A percentile compares a stretch with the other conserved stretches of the same genome.
These are phyloP conservation scores for Patiria pectinifera DNA, from an alignment of 53 echinoderm and acorn worm species.

Conservation along the genomic window DNA sequence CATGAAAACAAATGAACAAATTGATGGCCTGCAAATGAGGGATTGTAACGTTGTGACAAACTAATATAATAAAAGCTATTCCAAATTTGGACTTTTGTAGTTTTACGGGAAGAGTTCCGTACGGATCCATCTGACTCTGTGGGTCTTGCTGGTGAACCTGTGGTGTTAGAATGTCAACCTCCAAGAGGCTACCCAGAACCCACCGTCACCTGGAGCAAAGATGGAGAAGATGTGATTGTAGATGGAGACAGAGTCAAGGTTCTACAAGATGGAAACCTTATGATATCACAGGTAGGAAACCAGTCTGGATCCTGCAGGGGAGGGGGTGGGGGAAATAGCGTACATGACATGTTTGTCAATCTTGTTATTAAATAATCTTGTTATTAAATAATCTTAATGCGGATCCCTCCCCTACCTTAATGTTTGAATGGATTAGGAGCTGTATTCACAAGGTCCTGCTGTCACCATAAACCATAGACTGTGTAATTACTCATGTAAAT, in stretches of 20 bases:
- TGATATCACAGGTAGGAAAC: conserved; percentile 85
- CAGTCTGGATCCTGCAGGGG: neutral
- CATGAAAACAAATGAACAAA: too few relatives aligned
- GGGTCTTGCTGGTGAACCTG: conserved; percentile 76
- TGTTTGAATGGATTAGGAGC: neutral
- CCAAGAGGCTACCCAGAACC: conserved; percentile 88
- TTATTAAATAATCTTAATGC: neutral
- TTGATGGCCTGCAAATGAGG: neutral
- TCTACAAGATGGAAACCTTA: conserved; percentile 91
- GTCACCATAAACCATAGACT: neutral
- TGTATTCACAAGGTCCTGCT: neutral
- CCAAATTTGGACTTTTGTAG: conserved; percentile 25
- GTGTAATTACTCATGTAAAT: conserved; percentile 10
- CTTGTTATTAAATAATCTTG: neutral
- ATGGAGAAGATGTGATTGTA: conserved; percentile 66
- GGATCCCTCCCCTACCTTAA: neutral
- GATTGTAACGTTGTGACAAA: neutral
- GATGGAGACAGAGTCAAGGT: conserved; percentile 80
- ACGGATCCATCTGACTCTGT: conserved; percentile 78
- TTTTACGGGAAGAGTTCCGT: conserved; percentile 84
- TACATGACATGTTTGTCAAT: neutral
- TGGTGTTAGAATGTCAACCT: conserved; percentile 86
- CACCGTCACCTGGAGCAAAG: conserved; percentile 83
- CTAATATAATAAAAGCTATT: neutral
- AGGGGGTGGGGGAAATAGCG: neutral